Evolutionary conservation across 2,888 invertebrate genomes (phyloP).

Genomic region (Thymelicus lineola): DNA sequence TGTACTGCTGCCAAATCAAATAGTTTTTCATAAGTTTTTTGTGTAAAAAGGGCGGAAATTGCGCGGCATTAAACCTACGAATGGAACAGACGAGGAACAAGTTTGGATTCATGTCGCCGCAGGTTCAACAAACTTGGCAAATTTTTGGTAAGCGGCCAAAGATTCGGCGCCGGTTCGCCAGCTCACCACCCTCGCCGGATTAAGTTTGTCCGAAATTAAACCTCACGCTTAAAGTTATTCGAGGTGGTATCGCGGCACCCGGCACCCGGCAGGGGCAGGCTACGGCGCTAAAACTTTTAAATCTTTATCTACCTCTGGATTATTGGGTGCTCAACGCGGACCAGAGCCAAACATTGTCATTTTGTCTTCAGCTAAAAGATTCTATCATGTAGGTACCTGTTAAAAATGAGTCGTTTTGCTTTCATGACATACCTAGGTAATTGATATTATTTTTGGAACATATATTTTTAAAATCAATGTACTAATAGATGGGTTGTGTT

Average conservation of each 20-base stretch:
- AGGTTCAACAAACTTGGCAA: conserved; percentile 28
- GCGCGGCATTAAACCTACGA: neutral
- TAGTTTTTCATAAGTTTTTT: neutral
- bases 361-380: too few species aligned
- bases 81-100: conserved; percentile 15
- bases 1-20: too few species aligned
- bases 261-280: neutral
- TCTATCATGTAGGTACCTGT: too few species aligned
- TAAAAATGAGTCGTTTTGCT: too few species aligned
- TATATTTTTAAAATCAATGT: too few species aligned
- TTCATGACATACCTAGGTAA: too few species aligned
- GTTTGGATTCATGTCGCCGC: conserved; percentile 18
- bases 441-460: too few species aligned
- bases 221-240: conserved; percentile 23
- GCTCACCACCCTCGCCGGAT: conserved; percentile 11
- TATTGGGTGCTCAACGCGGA: conserved; percentile 15
- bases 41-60: neutral
- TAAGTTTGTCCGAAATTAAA: conserved; percentile 32
- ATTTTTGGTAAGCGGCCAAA: conserved; percentile 29
- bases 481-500: too few species aligned
- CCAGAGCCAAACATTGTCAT: conserved; percentile 8
- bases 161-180: conserved; percentile 13
- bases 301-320: conserved; percentile 18
- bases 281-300: neutral
- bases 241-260: neutral